phyloP scores from a whole-genome alignment of 2,113 vertebrate genomes.

The Eulemur rufifrons region DNA sequence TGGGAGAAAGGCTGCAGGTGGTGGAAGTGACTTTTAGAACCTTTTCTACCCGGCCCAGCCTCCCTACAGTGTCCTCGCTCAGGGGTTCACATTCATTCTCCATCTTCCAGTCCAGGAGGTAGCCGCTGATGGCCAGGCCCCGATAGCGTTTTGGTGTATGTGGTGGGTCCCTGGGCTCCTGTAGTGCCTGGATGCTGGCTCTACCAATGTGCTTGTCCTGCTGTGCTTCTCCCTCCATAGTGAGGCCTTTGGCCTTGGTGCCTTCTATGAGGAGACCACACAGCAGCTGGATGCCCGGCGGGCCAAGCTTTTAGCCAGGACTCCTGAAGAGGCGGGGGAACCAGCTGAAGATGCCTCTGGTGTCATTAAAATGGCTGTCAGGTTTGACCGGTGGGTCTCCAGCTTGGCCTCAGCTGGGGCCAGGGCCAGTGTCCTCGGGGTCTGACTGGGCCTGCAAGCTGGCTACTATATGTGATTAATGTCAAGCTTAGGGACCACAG shows the following conservation, averaged over 20 bases:
- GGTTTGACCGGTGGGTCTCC: slow-evolving; percentile 91
- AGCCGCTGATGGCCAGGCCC: neutral
- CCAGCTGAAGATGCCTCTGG: slow-evolving; percentile 85
- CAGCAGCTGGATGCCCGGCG: slow-evolving; percentile 81
- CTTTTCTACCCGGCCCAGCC: neutral
- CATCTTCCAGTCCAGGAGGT: neutral
- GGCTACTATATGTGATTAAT: neutral
- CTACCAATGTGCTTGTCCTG: neutral
- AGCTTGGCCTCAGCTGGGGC: neutral
- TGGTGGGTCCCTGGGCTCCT: neutral
- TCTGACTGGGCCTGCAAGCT: neutral
- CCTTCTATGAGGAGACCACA: slow-evolving; percentile 86
- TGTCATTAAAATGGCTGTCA: slow-evolving; percentile 91
- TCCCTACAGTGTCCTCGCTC: neutral
- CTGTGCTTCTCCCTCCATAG: slow-evolving; percentile 79
- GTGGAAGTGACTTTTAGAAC: neutral
- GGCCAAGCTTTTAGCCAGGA: slow-evolving; percentile 75
- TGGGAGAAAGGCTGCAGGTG: neutral
- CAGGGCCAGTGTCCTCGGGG: neutral
- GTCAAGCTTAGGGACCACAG: neutral
- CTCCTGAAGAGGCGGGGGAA: slow-evolving; percentile 63
- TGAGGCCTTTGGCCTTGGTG: slow-evolving; percentile 90
- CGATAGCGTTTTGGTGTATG: neutral
- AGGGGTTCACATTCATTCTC: neutral
- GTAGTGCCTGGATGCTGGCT: neutral